Evolutionary conservation across 2,113 vertebrate species (phyloP), one percentile per base, ranked within the genome.

Genomic region (Morphnarchus princeps): DNA sequence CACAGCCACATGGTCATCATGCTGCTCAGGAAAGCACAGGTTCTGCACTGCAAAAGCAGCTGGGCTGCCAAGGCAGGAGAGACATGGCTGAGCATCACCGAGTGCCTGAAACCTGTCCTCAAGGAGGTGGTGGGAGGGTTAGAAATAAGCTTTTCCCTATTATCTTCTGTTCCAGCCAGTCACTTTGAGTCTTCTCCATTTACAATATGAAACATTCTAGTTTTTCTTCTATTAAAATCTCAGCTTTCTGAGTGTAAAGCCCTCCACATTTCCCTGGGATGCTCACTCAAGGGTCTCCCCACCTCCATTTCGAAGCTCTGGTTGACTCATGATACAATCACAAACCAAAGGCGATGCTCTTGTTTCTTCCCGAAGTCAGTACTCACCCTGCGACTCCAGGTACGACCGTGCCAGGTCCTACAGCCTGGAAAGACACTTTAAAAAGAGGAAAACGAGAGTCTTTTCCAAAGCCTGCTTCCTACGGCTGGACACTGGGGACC

Each of bases 1-100:
- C 83, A 40, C 45, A 38, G 15, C 47, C 47, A 13, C 3, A 3
- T 1, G 1, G 57, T 8, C 49, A 6, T 1, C 0, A 0, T 21
- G 21, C 43, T 28, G 3, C 49, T 25, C 0, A 3, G 54, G 52
- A 36, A 24, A 7, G 59, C 25, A 61, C 54, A 13, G 43, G 42
- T 25, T 55, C 55, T 28, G 43, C 10, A 2, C 47, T 49, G 77
- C 76, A 34, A 6, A 57, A 69, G 71, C 61, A 73, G 57, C 18
- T 36, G 71, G 69, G 59, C 62, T 87, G 63, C 42, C 42, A 13
- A 24, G 49, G 49, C 32, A 52, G 76, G 28, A 81, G 58, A 8
- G 43, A 49, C 24, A 38, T 13, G 55, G 40, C n/a, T 70, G n/a
- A 24, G 7, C 42, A 36, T 19, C 42, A n/a, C 54, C 2, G 1